Percentiles rank a stretch among this genome's conserved stretches.
phyloP scores from a whole-genome alignment of 2,113 vertebrate genomes.

The Ginglymostoma cirratum region DNA sequence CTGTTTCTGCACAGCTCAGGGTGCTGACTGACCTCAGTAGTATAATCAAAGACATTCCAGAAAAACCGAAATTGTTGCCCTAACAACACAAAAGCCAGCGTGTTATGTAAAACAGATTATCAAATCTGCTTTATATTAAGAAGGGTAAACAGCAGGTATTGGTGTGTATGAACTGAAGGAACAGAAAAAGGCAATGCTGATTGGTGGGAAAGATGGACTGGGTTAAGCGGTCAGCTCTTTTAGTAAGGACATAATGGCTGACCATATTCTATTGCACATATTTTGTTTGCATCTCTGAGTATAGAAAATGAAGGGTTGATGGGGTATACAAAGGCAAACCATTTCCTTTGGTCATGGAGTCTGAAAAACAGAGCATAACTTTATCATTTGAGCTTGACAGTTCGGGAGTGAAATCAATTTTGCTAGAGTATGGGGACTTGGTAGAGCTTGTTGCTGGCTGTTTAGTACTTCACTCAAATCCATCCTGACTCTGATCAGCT shows the following conservation, averaged over 20 bases:
- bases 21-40: background rate
- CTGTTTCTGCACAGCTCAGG: background rate
- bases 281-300: background rate
- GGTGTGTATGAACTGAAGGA: background rate
- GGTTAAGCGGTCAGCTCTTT: background rate
- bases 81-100: background rate
- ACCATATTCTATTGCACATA: background rate
- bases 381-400: background rate
- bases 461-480: background rate
- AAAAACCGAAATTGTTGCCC: background rate
- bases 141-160: slow-evolving; percentile 7
- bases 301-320: background rate
- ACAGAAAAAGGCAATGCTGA: background rate
- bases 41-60: background rate
- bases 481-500: background rate
- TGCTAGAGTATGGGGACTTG: background rate
- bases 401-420: background rate
- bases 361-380: background rate
- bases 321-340: background rate
- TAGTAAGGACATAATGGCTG: background rate
- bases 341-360: background rate
- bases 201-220: background rate
- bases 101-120: background rate
- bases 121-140: background rate
- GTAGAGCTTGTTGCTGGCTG: background rate